Evolutionary conservation across 2,113 vertebrate species (phyloP).

Genomic region (Sterna hirundo): DNA sequence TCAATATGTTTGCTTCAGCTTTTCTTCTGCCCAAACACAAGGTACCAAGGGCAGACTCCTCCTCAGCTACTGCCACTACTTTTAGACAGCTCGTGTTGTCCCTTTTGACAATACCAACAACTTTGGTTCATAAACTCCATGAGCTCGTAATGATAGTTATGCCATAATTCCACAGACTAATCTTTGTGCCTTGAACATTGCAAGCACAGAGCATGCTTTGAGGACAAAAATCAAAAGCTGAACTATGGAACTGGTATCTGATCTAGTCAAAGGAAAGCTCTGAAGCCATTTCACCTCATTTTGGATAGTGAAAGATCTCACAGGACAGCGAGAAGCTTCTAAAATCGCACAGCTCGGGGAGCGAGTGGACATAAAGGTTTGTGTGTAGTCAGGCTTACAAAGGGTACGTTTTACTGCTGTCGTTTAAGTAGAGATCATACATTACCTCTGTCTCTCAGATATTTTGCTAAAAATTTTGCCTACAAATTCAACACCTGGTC

Average conservation of each 20-base stretch:
- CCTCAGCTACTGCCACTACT: background rate
- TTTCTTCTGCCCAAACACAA: background rate
- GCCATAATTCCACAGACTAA: background rate
- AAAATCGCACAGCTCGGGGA: background rate
- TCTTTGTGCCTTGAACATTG: background rate
- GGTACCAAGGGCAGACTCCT: background rate
- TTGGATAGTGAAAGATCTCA: background rate
- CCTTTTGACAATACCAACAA: background rate
- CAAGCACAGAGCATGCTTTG: background rate
- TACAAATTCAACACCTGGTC: slow-evolving; percentile 1
- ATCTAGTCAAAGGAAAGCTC: background rate
- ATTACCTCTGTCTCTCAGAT: background rate
- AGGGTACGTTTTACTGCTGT: background rate
- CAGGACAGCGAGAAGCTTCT: background rate
- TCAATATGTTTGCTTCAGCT: background rate
- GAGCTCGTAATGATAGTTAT: rapidly evolving
- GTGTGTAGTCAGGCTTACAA: background rate
- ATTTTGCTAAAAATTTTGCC: background rate
- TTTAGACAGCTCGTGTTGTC: background rate
- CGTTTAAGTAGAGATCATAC: background rate
- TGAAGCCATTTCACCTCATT: background rate
- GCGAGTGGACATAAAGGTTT: background rate
- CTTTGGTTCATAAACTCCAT: background rate
- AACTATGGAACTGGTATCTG: background rate
- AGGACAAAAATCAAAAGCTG: background rate